A percentile compares a stretch with the other conserved stretches of the same genome.
Evolutionary conservation across 2,113 vertebrate genomes (phyloP).

Genomic region (Hippocampus abdominalis): DNA sequence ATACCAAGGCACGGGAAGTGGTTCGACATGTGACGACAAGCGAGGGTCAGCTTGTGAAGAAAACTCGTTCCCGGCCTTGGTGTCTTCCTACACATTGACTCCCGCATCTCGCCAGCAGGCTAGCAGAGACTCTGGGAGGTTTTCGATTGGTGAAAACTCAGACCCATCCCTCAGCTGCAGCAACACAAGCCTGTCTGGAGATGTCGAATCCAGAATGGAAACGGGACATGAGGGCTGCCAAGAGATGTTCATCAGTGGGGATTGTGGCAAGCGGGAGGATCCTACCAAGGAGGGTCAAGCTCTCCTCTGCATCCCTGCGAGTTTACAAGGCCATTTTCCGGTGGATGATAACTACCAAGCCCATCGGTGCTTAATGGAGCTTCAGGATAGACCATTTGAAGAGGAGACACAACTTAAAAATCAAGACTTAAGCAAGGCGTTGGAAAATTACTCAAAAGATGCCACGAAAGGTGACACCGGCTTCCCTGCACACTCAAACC

Average conservation of each 20-base stretch:
- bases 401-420: neutral
- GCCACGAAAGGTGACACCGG: neutral
- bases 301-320: slow-evolving; percentile 3
- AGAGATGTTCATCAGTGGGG: neutral
- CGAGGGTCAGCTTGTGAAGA: slow-evolving; percentile 5
- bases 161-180: slow-evolving; percentile 15
- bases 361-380: slow-evolving; percentile 27
- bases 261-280: neutral
- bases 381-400: slow-evolving; percentile 2
- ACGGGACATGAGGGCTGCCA: slow-evolving; percentile 11
- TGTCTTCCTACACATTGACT: slow-evolving; percentile 10
- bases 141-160: slow-evolving; percentile 22
- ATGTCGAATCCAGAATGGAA: neutral
- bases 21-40: neutral
- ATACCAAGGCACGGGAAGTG: slow-evolving; percentile 9
- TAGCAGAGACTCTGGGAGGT: slow-evolving; percentile 16
- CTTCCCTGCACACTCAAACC: neutral
- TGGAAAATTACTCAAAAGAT: neutral
- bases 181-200: neutral
- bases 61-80: neutral
- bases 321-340: neutral
- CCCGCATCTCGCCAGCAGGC: slow-evolving; percentile 43
- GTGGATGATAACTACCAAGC: slow-evolving; percentile 43
- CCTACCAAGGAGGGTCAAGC: slow-evolving; percentile 7
- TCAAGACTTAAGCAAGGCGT: neutral